Base-by-base conservation (phyloP, 2,797 vertebrate species). In the Garrulus glandarius region DNA sequence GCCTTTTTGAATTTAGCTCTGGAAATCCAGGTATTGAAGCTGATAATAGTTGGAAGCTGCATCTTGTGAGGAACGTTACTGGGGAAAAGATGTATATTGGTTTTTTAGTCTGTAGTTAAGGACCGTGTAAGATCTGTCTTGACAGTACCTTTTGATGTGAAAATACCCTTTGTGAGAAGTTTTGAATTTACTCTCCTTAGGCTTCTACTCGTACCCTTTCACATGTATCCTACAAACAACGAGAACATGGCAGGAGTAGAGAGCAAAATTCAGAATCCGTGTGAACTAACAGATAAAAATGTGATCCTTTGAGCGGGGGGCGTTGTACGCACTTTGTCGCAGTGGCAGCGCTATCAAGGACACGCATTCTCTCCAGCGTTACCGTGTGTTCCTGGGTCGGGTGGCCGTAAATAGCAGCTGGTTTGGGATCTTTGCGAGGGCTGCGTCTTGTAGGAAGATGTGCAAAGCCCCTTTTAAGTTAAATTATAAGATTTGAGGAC, bases 351-450 rank as follows among this genome's bases (percentile, higher is more conserved):
- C 55, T 69, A 68, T 24, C 20, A 37, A 44, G 52, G 46, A 34
- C 50, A 37, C 8, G 13, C 32, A 1, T 36, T 46, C 47, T 72
- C 61, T 72, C 70, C 65, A 57, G 70, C 52, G 76, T 97, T 98
- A 98, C 98, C 98, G 9, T 12, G 32, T 20, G 46, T 4, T 29
- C 43, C 46, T 15, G 72, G 12, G 5, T 37, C 4, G 22, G 6
- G 11, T 5, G 23, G 27, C 21, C 1, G 6, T 17, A 6, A 39
- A 23, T 0, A 39, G 60, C 3, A n/a, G 13, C 3, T 7, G 26
- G 1, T 7, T 11, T 3, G 37, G 22, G 32, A 27, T 26, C 5
- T 41, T 18, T 19, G 34, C 1, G 17, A 19, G 2, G 7, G 5
- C 20, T 26, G 15, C 8, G 8, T 3, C 8, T 30, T 6, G 44